Base-by-base conservation (phyloP, 2,797 vertebrate species). In the Cynopterus sphinx region DNA sequence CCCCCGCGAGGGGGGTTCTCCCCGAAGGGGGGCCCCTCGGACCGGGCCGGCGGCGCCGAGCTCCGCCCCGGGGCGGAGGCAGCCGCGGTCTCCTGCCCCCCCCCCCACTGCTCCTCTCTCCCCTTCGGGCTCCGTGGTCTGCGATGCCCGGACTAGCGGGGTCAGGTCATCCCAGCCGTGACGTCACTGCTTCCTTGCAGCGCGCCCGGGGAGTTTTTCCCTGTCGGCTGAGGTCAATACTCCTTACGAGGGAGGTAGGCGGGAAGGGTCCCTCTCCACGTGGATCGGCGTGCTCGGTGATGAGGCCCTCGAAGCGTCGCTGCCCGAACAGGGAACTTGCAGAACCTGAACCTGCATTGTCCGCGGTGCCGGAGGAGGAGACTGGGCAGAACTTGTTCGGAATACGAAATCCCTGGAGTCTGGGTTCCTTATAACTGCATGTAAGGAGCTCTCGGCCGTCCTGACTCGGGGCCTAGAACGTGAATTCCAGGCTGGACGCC, bases 1-100 rank as follows among this genome's bases (percentile, higher is more conserved):
- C 7, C 0, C 0, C 11, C 28, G 1, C 0, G 3, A 2, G 1
- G 1, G 0, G 4, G 41, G 16, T 24, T 33, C 4, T 0, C 6
- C 4, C 0, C 1, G 0, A 3, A 4, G 22, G 33, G 46, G 26
- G 0, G 16, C n/a, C 1, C 9, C 33, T 1, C 2, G 0, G 0
- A 16, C 1, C 0, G 0, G 12, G 21, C 3, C 9, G 3, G 5
- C 6, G 0, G 10, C 6, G 6, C 59, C 2, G 26, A 36, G 22
- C 31, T 57, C 19, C 15, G 11, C 2, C n/a, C 21, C 7, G 0
- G 21, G 2, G 39, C 1, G 4, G 19, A 12, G 12, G 75, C n/a
- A 9, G 2, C 19, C 1, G 46, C 31, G 2, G 36, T 22, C 86
- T 15, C 24, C n/a, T 1, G 5, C n/a, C n/a, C n/a, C n/a, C n/a